Percentiles rank a stretch among this genome's conserved stretches.
Conservation (phyloP, 92 coral and sea anemone genomes). For the Parazoanthus swiftii region DNA sequence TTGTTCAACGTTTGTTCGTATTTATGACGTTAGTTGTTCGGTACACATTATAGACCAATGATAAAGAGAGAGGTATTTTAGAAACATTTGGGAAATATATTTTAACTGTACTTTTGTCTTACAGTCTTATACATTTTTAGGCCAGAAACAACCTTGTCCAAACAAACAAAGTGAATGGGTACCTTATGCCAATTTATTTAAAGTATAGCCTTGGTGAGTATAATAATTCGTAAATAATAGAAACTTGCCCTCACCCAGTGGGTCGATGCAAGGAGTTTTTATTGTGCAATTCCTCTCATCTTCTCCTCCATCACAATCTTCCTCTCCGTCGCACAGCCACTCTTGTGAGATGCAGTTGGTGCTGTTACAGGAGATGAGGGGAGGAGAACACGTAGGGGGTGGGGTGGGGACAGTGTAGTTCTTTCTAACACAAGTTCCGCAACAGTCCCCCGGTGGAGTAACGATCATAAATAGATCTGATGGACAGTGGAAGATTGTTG, state of each 20-base stretch:
- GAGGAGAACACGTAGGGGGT: conserved; percentile 48
- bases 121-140: no score
- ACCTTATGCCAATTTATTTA: no score
- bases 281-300: conserved; percentile 81
- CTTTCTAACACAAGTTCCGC: conserved; percentile 57
- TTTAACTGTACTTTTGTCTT: no score
- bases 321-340: conserved; percentile 88
- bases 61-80: no score
- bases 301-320: conserved; percentile 73
- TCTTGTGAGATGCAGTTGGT: conserved; percentile 70
- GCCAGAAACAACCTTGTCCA: no score
- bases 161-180: no score
- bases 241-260: conserved; percentile 62
- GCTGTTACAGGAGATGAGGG: conserved; percentile 56
- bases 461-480: conserved; percentile 49
- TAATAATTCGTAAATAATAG: neutral
- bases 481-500: conserved; percentile 58
- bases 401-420: conserved; percentile 49
- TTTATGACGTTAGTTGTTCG: no score
- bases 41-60: no score
- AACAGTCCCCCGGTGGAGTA: conserved; percentile 66
- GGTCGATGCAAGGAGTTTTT: conserved; percentile 50
- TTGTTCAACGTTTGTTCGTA: no score
- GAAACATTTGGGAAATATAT: no score
- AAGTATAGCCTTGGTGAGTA: no score